Evolutionary conservation across 2,888 invertebrate species (phyloP), one percentile per base, ranked within the genome.

Genomic region (Epicampocera succincta): DNA sequence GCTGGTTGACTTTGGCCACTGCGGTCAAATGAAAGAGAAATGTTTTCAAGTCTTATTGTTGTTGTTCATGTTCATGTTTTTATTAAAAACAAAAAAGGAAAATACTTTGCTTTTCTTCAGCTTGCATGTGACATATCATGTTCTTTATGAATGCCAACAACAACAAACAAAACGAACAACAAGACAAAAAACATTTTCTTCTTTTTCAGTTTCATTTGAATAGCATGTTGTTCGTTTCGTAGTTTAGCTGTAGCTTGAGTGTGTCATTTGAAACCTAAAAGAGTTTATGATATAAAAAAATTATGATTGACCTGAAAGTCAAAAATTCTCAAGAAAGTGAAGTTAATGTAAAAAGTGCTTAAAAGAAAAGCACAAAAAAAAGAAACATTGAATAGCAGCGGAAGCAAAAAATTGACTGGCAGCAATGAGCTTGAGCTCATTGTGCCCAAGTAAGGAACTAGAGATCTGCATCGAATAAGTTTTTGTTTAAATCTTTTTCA

Each of bases 11-110:
- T 46, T 56, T 84, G 85, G 80, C 83, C 84, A 84, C 79, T 80
- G 83, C 83, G 83, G 85, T 84, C 85, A 84, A 85, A 85, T 80
- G 85, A 85, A 85, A 85, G 85, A 83, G 85, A 85, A 85, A 84
- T 65, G 74, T 17, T 46, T 44, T 61, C 58, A 8, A 21, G 56
- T 38, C 54, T 71, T 50, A 72, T 63, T 46, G 44, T 46, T 63
- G 42, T n/a, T 72, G 65, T 61, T 29, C 46, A 17, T 40, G 38
- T 69, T 54, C 66, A 58, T 68, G 50, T 50, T 54, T 44, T 44
- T 19, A 17, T 61, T 25, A 33, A 33, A 33, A 33, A 33, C 29
- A 29, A 29, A 29, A 3, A 29, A 29, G 6, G 6, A 33, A 33
- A 33, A 1, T 15, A 2, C 21, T 52, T 58, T 15, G n/a, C 33